Conservation (phyloP, 2,888 invertebrate genomes). For the Coleophora flavipennella region DNA sequence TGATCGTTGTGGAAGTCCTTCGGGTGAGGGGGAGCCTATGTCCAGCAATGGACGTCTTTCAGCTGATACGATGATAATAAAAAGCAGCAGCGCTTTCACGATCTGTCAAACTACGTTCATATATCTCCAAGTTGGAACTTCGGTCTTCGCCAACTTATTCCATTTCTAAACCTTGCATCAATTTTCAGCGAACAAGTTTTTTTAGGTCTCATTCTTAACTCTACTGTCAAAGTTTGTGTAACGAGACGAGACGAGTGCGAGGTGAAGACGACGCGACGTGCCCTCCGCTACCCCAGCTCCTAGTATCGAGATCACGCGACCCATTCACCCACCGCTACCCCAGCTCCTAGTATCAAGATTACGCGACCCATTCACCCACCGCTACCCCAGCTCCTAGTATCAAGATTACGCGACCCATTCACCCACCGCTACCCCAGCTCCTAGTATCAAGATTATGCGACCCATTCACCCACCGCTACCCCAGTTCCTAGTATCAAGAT, state of each 20-base stretch:
- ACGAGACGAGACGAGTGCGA: slow-evolving; percentile 2
- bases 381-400: neutral
- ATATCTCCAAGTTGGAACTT: too few species aligned
- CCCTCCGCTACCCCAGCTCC: neutral
- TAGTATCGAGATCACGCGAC: slow-evolving; percentile 3
- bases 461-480: slow-evolving; percentile 1
- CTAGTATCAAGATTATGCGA: slow-evolving; percentile 1
- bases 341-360: neutral
- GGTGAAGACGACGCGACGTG: slow-evolving; percentile 1
- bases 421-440: neutral
- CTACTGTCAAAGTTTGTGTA: slow-evolving; percentile 6
- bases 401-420: slow-evolving; percentile 1
- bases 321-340: slow-evolving; percentile 2
- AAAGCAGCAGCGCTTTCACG: too few species aligned
- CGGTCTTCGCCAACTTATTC: too few species aligned
- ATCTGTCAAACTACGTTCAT: too few species aligned
- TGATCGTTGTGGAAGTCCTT: too few species aligned
- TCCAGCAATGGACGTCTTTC: too few species aligned
- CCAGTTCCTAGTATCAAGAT: slow-evolving; percentile 1
- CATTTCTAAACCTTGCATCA: neutral
- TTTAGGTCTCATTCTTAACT: neutral
- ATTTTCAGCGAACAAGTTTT: neutral
- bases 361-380: slow-evolving; percentile 3
- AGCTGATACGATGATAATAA: too few species aligned
- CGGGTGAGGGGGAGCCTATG: too few species aligned